phyloP scores from a whole-genome alignment of 2,888 invertebrate species.

The Amblyjoppa proteus region DNA sequence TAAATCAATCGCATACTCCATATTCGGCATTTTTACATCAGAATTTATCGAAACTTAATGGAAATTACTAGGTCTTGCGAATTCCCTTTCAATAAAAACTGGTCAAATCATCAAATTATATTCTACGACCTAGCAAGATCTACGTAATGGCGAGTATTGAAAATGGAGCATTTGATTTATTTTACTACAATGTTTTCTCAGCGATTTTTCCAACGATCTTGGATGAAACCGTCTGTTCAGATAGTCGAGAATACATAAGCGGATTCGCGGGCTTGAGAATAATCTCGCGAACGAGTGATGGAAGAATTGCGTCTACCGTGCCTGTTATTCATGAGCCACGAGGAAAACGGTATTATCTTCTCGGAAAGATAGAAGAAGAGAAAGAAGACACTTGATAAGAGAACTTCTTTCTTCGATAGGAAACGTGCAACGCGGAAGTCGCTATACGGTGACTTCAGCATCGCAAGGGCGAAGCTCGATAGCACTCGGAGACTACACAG shows the following conservation, averaged over 20 bases:
- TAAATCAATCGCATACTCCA: no score
- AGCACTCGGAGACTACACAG: neutral
- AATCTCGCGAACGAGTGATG: neutral
- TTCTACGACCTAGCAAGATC: no score
- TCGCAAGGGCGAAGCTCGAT: neutral
- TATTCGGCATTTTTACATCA: no score
- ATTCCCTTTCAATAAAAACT: no score
- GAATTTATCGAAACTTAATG: no score
- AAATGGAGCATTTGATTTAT: no score
- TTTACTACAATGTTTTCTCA: no score
- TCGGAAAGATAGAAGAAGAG: neutral
- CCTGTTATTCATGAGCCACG: neutral
- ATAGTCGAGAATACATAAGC: neutral
- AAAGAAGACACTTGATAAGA: neutral
- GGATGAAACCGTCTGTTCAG: neutral
- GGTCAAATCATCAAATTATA: no score
- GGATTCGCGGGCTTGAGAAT: no score
- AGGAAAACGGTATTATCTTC: neutral
- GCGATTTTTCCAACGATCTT: conserved; percentile 12
- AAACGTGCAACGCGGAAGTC: neutral
- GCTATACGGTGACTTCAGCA: neutral
- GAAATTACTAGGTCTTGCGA: no score
- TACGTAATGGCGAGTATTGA: no score
- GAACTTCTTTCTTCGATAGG: neutral
- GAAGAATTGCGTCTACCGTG: neutral